These are phyloP conservation scores for Crax fasciolata DNA, from an alignment of 2,797 vertebrate genomes.

Conservation along the genomic window DNA sequence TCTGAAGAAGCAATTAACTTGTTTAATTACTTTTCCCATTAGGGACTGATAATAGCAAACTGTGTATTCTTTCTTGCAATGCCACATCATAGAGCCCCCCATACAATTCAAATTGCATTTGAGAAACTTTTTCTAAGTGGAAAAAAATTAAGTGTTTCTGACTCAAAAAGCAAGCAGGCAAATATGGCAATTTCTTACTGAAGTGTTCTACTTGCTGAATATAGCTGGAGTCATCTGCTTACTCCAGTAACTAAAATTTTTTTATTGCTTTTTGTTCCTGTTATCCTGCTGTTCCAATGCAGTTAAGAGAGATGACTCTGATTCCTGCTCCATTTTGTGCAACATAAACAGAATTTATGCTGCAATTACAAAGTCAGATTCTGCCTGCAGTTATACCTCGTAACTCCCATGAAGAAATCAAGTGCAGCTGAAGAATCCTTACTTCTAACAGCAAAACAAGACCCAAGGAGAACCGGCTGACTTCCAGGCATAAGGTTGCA, in stretches of 20 bases:
- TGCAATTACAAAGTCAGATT: slow-evolving; percentile 53
- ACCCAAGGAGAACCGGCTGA: not conserved
- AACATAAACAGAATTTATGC: slow-evolving; percentile 67
- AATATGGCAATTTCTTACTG: slow-evolving; percentile 15
- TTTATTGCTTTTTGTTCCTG: slow-evolving; percentile 36
- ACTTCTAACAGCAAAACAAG: not conserved
- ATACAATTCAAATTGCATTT: not conserved
- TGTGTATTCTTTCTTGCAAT: not conserved
- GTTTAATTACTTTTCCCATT: slow-evolving; percentile 5
- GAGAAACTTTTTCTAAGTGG: not conserved
- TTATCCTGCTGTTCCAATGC: slow-evolving; percentile 50
- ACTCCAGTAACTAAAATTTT: slow-evolving; percentile 7
- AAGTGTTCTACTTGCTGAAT: not conserved
- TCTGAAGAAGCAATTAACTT: not conserved
- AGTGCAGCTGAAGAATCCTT: slow-evolving; percentile 18
- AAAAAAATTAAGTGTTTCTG: not conserved
- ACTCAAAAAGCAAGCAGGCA: slow-evolving; percentile 7
- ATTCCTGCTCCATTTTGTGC: slow-evolving; percentile 34
- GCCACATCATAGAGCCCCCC: not conserved
- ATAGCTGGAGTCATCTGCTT: slow-evolving; percentile 22
- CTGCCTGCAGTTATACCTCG: slow-evolving; percentile 12
- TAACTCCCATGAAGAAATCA: slow-evolving; percentile 15
- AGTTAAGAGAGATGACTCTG: not conserved
- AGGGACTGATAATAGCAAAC: not conserved
- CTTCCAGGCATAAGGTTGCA: not conserved